Evolutionary conservation across 2,797 vertebrate species (phyloP), one percentile per base, ranked within the genome.

Genomic region (Lacerta bilineata): DNA sequence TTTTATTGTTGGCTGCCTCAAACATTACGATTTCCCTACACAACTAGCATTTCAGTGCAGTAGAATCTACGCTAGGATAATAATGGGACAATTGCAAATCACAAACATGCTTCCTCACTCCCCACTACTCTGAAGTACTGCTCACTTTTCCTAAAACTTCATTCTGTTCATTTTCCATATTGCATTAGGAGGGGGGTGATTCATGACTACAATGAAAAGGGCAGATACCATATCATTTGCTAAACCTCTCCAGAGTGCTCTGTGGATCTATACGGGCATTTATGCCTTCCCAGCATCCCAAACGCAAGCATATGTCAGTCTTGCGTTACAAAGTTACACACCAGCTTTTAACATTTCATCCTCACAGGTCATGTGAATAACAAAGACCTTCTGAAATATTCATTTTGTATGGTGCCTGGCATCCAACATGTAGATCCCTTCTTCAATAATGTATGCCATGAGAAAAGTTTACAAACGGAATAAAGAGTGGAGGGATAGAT

Each of bases 311-410:
- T 13, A 33, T 0, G 69, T 18, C 83, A 3, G 8, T 79, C 61
- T 55, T 50, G 0, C 23, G 8, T 79, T 88, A 59, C 76, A 75
- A 71, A 85, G 61, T 27, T n/a, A 80, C 74, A 84, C 59, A 39
- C 27, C 59, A 25, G 29, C 43, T 82, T 79, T 71, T 76, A 87
- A 80, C 50, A 27, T 85, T 87, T 82, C 80, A 89, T 83, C 78
- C 36, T 39, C 9, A 17, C 64, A 46, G 2, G 82, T 92, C 86
- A 87, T 39, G 43, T 33, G 87, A 89, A 82, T n/a, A 85, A 18
- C 64, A 77, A 86, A 11, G 13, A 59, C 15, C 61, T 87, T 68
- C n/a, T 87, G 11, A 91, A 93, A 94, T 94, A 95, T 85, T 84
- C 9, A 87, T 86, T 50, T 25, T 13, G 4, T 75, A n/a, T 0